These are phyloP conservation scores for Pagetopsis macropterus DNA, from an alignment of 2,797 vertebrate genomes.

Conservation along the genomic window DNA sequence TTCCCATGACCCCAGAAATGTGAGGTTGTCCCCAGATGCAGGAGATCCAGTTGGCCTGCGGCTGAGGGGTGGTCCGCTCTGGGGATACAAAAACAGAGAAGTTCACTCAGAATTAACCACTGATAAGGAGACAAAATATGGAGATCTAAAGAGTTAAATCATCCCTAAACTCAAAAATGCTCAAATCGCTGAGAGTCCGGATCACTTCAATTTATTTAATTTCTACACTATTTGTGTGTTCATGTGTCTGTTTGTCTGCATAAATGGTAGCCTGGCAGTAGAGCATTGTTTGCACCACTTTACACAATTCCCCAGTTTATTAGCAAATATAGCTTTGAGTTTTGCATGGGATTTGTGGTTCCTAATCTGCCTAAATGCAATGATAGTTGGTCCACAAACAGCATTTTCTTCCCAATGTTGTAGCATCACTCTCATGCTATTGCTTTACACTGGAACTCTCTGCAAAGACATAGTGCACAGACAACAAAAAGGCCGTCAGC, in stretches of 20 bases:
- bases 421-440: neutral
- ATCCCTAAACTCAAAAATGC: neutral
- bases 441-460: neutral
- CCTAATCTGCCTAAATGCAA: neutral
- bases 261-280: neutral
- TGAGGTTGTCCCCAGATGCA: no score
- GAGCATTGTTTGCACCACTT: neutral
- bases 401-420: neutral
- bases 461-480: constrained; percentile 2
- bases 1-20: no score
- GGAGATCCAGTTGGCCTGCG: no score
- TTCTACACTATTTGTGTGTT: constrained; percentile 4
- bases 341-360: neutral
- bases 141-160: neutral
- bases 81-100: constrained; percentile 6
- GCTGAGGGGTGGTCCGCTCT: neutral
- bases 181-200: neutral
- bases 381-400: neutral
- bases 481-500: constrained; percentile 18
- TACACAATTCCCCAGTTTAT: neutral
- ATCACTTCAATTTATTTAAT: neutral
- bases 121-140: neutral
- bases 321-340: neutral
- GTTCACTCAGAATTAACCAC: constrained; percentile 21
- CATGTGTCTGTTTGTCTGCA: neutral